Evolutionary conservation across 2,797 vertebrate species (phyloP).

Genomic region (Anomalospiza imberbis): DNA sequence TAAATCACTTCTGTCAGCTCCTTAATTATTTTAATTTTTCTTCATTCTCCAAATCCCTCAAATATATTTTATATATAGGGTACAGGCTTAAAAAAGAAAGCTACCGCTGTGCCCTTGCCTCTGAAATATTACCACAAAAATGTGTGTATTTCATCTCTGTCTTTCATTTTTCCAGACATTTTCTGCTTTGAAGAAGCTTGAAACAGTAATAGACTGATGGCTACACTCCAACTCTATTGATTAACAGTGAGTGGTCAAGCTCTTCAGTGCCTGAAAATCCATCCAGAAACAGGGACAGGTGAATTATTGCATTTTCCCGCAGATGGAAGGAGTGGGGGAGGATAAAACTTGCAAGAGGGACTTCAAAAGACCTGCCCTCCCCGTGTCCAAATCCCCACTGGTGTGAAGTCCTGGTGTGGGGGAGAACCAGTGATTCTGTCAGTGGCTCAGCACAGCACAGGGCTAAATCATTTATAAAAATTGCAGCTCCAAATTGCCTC

Average conservation of each 20-base stretch:
- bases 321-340: not conserved
- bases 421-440: not conserved
- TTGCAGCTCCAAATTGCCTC: not conserved
- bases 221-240: constrained; percentile 41
- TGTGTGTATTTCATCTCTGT: constrained; percentile 44
- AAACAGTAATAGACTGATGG: constrained; percentile 51
- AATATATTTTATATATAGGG: constrained; percentile 46
- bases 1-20: constrained; percentile 41
- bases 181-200: constrained; percentile 40
- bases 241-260: constrained; percentile 44
- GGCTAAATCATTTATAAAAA: not conserved
- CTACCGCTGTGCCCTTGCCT: constrained; percentile 32
- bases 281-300: not conserved
- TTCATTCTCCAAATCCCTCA: constrained; percentile 38
- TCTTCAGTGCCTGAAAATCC: constrained; percentile 8
- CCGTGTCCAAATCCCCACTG: not conserved
- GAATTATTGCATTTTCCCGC: not conserved
- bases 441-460: not conserved
- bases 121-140: constrained; percentile 51
- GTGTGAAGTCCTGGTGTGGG: not conserved
- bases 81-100: constrained; percentile 35
- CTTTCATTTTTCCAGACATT: constrained; percentile 42
- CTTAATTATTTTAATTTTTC: constrained; percentile 58
- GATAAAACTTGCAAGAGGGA: not conserved
- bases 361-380: not conserved